Base-by-base conservation (phyloP, 2,888 invertebrate species). In the Drosophila paracracens region DNA sequence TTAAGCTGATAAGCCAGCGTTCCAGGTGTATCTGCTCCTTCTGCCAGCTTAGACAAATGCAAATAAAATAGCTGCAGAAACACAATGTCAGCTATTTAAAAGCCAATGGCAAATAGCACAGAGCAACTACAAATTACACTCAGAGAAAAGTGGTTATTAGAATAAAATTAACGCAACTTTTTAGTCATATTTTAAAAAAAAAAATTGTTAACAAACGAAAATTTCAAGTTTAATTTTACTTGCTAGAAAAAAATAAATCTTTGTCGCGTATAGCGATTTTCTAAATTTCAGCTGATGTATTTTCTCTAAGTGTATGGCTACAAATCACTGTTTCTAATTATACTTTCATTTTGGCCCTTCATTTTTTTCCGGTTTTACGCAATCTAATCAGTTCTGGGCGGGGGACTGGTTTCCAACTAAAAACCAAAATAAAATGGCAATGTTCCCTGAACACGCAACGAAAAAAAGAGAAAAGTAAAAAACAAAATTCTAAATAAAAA, bases 321-420 rank as follows among this genome's bases (percentile, higher is more conserved):
- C 78, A 88, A 90, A 89, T 90, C 89, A 88, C 83, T 83, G 89
- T 84, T 77, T 82, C 89, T 91, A 91, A 91, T 91, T 91, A 87
- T 89, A 74, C 80, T 76, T 80, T 74, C 73, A 80, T 76, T 83
- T 79, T 27, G 52, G 43, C 43, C 27, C 43, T 25, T 31, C 10
- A 29, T 21, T 29, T 31, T 31, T 57, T 43, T 29, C 10, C 11
- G 31, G 68, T 38, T 66, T 73, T 65, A 64, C 70, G 56, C 75
- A 74, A 85, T 82, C 82, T 80, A 70, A 82, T 82, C 83, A 66
- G 53, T 68, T 60, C 50, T 33, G 50, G 59, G 38, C 50, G 40
- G 18, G 10, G 53, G 29, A 43, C 27, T 53, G 65, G 18, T 16
- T 25, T 46, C 16, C 46, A 25, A 46, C 16, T 13, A 25, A 40